Percentiles rank a stretch among this genome's conserved stretches.
These are phyloP conservation scores for Tachystola acroxantha DNA, from an alignment of 2,888 invertebrate species.

Conservation along the genomic window DNA sequence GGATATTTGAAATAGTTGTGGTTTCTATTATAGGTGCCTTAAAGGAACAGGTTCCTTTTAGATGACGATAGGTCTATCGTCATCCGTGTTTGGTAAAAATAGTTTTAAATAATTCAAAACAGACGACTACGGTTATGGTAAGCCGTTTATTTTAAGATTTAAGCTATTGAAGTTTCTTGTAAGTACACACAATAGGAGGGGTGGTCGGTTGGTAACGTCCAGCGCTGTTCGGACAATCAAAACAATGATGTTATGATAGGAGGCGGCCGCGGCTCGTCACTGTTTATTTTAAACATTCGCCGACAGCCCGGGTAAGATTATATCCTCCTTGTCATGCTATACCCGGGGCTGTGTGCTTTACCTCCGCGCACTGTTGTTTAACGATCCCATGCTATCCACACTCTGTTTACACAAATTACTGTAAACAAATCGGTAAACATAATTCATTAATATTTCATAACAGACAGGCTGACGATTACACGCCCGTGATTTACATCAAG, in stretches of 20 bases:
- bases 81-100: too few species aligned
- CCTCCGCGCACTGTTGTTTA: constrained; percentile 36
- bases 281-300: constrained; percentile 69
- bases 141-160: constrained; percentile 3
- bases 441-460: constrained; percentile 13
- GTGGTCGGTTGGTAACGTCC: constrained; percentile 13
- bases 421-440: constrained; percentile 25
- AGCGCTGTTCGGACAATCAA: constrained; percentile 46
- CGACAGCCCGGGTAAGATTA: constrained; percentile 46
- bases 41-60: too few species aligned
- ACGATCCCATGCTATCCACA: constrained; percentile 25
- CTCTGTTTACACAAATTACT: constrained; percentile 25
- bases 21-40: too few species aligned
- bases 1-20: too few species aligned
- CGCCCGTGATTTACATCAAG: constrained; percentile 10
- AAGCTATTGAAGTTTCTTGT: constrained; percentile 9
- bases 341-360: constrained; percentile 39
- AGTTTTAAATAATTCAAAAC: too few species aligned
- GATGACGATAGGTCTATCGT: too few species aligned
- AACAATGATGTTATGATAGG: constrained; percentile 73
- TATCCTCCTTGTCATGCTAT: constrained; percentile 48
- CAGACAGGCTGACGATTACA: constrained; percentile 12
- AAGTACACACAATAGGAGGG: constrained; percentile 3
- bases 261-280: constrained; percentile 33
- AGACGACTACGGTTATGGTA: too few species aligned